Conservation (phyloP, 2,113 vertebrate species). For the Albula glossodonta region DNA sequence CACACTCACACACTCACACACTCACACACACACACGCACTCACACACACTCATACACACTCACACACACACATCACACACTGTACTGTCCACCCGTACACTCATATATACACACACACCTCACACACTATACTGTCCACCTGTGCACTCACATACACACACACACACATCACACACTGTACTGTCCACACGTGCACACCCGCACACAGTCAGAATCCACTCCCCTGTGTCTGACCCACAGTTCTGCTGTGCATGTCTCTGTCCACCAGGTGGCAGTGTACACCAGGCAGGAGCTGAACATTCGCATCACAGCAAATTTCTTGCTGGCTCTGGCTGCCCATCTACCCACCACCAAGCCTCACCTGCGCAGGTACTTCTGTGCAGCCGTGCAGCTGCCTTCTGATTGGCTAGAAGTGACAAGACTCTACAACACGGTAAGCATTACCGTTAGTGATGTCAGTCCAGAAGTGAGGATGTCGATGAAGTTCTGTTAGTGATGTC, state of each 20-base stretch:
- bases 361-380: conserved; percentile 79
- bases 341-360: conserved; percentile 70
- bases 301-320: conserved; percentile 80
- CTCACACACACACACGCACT: no score
- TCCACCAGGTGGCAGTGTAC: conserved; percentile 79
- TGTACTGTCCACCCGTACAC: no score
- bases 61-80: not conserved
- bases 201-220: not conserved
- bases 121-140: no score
- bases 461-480: no score
- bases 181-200: not conserved
- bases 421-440: conserved; percentile 68
- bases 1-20: not conserved
- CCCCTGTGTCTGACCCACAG: not conserved
- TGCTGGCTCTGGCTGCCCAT: conserved; percentile 77
- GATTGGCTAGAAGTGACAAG: conserved; percentile 85
- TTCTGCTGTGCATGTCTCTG: not conserved
- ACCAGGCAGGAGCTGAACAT: conserved; percentile 83
- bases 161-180: not conserved
- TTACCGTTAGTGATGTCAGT: not conserved
- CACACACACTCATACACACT: not conserved
- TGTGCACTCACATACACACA: no score
- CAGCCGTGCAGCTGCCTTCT: conserved; percentile 79
- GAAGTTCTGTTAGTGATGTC: not conserved
- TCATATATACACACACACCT: no score